Percentiles rank a stretch among this genome's conserved stretches.
These are phyloP conservation scores for Polypedilum pembai DNA, from an alignment of 1,140 invertebrate species.

Conservation along the genomic window DNA sequence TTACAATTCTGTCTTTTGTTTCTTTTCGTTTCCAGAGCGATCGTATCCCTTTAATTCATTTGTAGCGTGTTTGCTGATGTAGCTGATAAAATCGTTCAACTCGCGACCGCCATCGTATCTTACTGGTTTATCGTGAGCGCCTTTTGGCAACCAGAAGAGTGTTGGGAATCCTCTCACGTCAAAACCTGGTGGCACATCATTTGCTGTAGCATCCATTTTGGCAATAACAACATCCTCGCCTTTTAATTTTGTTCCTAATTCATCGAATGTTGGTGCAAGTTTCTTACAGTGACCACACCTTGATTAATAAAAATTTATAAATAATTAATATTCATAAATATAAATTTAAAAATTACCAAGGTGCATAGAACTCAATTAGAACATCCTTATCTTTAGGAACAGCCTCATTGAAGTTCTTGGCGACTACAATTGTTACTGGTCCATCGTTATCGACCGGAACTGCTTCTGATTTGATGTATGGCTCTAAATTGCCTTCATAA, in stretches of 20 bases:
- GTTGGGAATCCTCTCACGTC: conserved; percentile 97
- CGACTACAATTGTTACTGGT: conserved; percentile 87
- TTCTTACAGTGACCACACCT: conserved; percentile 97
- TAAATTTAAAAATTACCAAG: conserved; percentile 60
- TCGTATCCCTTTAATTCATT: conserved; percentile 82
- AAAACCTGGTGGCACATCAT: conserved; percentile 89
- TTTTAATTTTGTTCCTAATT: conserved; percentile 84
- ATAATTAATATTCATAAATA: no score
- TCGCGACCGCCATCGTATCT: conserved; percentile 93
- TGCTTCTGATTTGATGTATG: conserved; percentile 92
- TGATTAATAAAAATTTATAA: no score
- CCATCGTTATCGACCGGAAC: conserved; percentile 79
- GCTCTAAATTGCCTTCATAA: conserved; percentile 72
- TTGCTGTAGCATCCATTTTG: conserved; percentile 97
- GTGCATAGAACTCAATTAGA: conserved; percentile 95
- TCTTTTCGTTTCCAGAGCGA: conserved; percentile 70
- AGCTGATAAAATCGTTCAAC: conserved; percentile 92
- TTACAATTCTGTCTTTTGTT: conserved; percentile 46
- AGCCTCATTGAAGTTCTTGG: conserved; percentile 93
- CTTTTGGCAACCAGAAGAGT: conserved; percentile 89
- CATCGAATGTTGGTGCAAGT: conserved; percentile 86
- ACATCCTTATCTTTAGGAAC: conserved; percentile 92
- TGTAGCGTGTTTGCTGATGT: conserved; percentile 87
- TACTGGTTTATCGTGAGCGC: conserved; percentile 70
- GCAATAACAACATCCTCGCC: conserved; percentile 88